phyloP scores from a whole-genome alignment of 2,888 invertebrate species.

The Coecobrya sp. region DNA sequence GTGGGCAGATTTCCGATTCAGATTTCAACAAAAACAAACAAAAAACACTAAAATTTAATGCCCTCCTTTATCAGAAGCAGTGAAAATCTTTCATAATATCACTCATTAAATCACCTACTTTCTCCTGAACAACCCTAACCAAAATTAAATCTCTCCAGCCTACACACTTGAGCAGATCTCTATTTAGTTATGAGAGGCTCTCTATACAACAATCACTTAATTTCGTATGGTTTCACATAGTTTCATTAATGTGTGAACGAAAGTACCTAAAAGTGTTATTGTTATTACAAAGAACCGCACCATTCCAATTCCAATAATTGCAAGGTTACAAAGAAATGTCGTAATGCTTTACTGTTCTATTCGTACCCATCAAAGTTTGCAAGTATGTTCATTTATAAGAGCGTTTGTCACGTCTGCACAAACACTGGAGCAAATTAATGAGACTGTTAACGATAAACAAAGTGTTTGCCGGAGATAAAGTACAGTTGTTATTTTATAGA shows the following conservation, averaged over 20 bases:
- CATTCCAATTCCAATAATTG: background rate
- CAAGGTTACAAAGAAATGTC: background rate
- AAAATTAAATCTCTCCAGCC: background rate
- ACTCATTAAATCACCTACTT: slow-evolving; percentile 30
- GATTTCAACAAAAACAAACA: background rate
- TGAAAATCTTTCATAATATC: background rate
- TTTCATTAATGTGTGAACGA: background rate
- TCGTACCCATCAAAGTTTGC: slow-evolving; percentile 6
- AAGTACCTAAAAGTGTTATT: slow-evolving; percentile 25
- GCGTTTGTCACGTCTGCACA: background rate
- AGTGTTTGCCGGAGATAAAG: slow-evolving; percentile 42
- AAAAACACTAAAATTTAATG: slow-evolving; percentile 16
- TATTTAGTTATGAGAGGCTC: background rate
- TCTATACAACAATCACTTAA: background rate
- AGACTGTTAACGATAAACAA: slow-evolving; percentile 52
- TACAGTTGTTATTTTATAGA: background rate
- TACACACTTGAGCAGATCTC: background rate
- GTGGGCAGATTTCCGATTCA: background rate
- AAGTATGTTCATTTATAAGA: slow-evolving; percentile 19
- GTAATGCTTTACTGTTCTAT: background rate
- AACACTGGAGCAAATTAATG: slow-evolving; percentile 40
- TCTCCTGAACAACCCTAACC: background rate
- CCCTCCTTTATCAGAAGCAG: background rate
- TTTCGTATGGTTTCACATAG: background rate
- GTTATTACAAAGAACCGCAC: background rate